Base-by-base conservation (phyloP, 2,797 vertebrate genomes). In the Thamnophis elegans region DNA sequence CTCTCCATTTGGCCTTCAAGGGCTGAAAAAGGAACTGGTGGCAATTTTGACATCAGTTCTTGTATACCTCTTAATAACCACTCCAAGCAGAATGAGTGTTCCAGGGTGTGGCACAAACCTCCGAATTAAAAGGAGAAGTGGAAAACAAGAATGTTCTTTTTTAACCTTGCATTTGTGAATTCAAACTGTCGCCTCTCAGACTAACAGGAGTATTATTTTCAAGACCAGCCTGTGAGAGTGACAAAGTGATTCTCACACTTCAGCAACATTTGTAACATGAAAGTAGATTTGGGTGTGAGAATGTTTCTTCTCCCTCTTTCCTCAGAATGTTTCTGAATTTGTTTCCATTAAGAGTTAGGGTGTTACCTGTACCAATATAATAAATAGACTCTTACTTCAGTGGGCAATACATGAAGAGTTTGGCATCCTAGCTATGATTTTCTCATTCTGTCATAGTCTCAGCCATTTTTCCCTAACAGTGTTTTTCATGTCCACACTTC, bases 351-450 rank as follows among this genome's bases (percentile, higher is more conserved):
- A 88, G 42, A 53, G 78, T 78, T 78, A 42, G 68, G 32, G 73
- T 78, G 73, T 42, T 78, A 78, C 8, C 32, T 87, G 6, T 65
- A 42, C 51, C 10, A 4, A 47, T 13, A 12, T 10, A 58, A 42
- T 26, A 55, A 88, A 87, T 47, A 22, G 14, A 6, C 18, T 26
- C 53, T 47, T 86, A 32, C 26, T 60, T 85, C 42, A 32, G 4
- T 86, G 0, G 56, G 8, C 26, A 16, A 68, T 1, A 0, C 13
- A 1, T 1, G 25, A 28, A 42, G 3, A 0, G 1, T 60, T 6
- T 1, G 18, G 18, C 0, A 0, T 3, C 8, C 25, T 11, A 54
- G 47, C 32, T 59, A 14, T 56, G 25, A 82, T 60, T 89, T 28
- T 22, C 18, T 53, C 14, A 3, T 60, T 92, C 28, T 55, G 60